These are phyloP conservation scores for Neolamprologus sp. DNA, from an alignment of 2,113 vertebrate species.

Conservation along the genomic window DNA sequence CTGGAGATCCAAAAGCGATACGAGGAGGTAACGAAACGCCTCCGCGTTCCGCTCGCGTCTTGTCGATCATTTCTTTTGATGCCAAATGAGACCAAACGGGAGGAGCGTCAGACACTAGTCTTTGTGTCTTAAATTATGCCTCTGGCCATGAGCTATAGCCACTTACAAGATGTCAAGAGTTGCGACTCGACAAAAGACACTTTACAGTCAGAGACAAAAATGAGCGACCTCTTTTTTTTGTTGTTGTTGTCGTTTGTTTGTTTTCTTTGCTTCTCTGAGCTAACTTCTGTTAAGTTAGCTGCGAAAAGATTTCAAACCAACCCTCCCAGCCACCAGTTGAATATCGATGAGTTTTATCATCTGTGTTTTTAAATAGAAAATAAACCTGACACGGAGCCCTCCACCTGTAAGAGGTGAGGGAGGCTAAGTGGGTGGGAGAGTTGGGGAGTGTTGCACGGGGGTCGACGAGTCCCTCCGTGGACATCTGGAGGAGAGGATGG, in stretches of 20 bases:
- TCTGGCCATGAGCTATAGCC: conserved; percentile 62
- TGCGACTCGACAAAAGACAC: conserved; percentile 59
- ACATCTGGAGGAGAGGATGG: conserved; percentile 7
- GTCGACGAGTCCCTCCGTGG: neutral
- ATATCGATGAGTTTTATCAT: conserved; percentile 98
- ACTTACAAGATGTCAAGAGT: conserved; percentile 68
- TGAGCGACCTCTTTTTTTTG: conserved; percentile 34
- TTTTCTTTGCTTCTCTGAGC: conserved; percentile 47
- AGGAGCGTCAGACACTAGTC: conserved; percentile 44
- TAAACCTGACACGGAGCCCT: conserved; percentile 56
- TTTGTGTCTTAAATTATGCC: conserved; percentile 57
- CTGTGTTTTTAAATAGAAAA: conserved; percentile 77
- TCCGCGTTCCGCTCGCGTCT: conserved; percentile 20
- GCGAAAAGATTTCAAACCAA: conserved; percentile 55
- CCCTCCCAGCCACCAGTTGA: conserved; percentile 57
- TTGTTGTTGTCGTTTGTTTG: neutral
- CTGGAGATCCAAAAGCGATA: neutral
- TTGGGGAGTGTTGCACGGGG: conserved; percentile 18
- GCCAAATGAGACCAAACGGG: conserved; percentile 48
- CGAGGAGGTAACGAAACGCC: neutral
- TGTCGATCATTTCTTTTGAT: conserved; percentile 51
- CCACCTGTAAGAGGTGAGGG: conserved; percentile 51
- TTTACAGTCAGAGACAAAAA: conserved; percentile 55
- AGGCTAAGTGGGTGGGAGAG: conserved; percentile 43
- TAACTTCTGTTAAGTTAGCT: conserved; percentile 56